phyloP scores from a whole-genome alignment of 2,113 vertebrate species.

The Montifringilla adamsi region DNA sequence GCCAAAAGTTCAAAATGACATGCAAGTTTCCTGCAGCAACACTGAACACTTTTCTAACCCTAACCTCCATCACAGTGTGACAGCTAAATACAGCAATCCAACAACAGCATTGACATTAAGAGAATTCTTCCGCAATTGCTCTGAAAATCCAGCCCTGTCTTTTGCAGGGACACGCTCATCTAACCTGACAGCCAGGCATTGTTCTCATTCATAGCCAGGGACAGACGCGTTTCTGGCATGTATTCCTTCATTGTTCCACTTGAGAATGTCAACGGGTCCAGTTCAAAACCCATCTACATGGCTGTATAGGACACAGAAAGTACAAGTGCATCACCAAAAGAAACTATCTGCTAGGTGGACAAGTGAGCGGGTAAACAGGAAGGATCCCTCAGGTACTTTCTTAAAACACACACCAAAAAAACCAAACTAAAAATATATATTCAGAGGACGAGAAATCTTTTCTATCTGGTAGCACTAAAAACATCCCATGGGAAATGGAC shows the following conservation, averaged over 20 bases:
- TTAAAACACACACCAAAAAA: background rate
- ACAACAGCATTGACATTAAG: constrained; percentile 29
- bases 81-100: constrained; percentile 47
- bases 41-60: constrained; percentile 52
- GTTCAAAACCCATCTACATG: background rate
- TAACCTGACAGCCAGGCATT: constrained; percentile 57
- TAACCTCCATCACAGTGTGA: constrained; percentile 46
- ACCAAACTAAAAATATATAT: background rate
- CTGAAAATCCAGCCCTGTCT: constrained; percentile 1
- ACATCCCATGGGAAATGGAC: background rate
- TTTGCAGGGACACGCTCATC: background rate
- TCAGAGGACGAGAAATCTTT: background rate
- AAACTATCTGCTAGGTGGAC: background rate
- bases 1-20: constrained; percentile 60
- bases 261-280: background rate
- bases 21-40: constrained; percentile 42
- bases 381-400: background rate
- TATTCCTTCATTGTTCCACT: constrained; percentile 14
- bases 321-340: background rate
- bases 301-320: background rate
- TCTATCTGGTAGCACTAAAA: background rate
- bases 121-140: constrained; percentile 1
- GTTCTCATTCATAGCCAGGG: constrained; percentile 22
- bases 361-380: background rate
- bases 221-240: background rate